Conservation (phyloP, 2,113 vertebrate genomes). For the Artemisiospiza belli region DNA sequence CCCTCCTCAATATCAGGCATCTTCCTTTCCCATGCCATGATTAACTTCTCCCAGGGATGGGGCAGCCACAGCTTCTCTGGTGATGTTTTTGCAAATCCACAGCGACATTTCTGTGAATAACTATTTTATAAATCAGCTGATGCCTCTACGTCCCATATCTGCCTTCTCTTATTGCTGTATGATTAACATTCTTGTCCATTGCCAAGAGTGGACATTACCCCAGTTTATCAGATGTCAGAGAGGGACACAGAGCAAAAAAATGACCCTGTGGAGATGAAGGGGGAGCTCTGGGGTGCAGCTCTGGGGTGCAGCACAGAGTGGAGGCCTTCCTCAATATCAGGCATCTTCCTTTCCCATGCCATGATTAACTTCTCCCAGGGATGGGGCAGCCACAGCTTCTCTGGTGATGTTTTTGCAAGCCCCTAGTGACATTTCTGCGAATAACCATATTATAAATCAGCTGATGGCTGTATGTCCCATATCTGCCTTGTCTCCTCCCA, state of each 20-base stretch:
- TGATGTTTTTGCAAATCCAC: neutral
- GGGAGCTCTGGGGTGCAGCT: neutral
- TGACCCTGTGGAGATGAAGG: neutral
- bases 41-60: no score
- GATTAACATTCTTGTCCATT: neutral
- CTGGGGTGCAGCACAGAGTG: neutral
- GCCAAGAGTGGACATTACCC: neutral
- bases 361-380: neutral
- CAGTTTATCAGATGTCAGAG: neutral
- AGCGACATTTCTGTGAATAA: neutral
- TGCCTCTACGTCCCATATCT: neutral
- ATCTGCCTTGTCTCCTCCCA: neutral
- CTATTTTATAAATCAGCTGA: neutral
- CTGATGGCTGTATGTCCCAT: neutral
- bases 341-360: neutral
- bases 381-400: neutral
- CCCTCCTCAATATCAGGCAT: no score
- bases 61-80: neutral
- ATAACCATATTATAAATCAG: neutral
- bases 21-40: no score
- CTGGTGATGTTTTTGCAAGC: neutral
- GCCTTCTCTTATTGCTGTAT: neutral
- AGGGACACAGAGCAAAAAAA: neutral
- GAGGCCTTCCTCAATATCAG: neutral
- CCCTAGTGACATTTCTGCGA: neutral